Evolutionary conservation across 2,797 vertebrate genomes (phyloP).

Genomic region (Enteromius radiatus): DNA sequence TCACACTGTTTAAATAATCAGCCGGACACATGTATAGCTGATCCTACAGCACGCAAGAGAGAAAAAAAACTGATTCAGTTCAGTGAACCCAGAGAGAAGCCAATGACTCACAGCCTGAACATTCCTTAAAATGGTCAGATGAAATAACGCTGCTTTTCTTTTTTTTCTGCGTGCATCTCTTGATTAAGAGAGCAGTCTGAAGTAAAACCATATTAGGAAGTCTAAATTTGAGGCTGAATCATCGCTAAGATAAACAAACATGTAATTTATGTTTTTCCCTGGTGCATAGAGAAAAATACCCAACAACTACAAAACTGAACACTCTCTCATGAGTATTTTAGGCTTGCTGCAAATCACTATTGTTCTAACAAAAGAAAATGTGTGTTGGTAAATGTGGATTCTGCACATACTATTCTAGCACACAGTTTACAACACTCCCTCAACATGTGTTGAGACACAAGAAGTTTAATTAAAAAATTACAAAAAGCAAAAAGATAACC

Average conservation of each 20-base stretch:
- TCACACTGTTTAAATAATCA: neutral
- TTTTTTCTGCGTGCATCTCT: conserved; percentile 25
- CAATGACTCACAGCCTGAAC: conserved; percentile 19
- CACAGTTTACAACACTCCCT: conserved; percentile 6
- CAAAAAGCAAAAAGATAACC: neutral
- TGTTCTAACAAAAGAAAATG: neutral
- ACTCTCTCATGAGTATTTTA: neutral
- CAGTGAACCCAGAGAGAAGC: conserved; percentile 19
- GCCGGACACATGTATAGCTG: neutral
- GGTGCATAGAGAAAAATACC: conserved; percentile 2
- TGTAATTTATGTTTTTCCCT: conserved; percentile 28
- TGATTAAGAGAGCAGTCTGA: conserved; percentile 16
- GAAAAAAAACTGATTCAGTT: conserved; percentile 10
- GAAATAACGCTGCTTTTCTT: conserved; percentile 9
- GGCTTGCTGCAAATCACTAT: neutral
- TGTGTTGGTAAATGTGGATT: neutral
- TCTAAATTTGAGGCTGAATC: conserved; percentile 32
- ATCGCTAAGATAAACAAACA: conserved; percentile 37
- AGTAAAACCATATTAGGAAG: conserved; percentile 52
- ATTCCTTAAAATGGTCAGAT: conserved; percentile 25
- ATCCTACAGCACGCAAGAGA: neutral
- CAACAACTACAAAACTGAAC: neutral
- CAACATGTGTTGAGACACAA: neutral
- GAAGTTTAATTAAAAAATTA: neutral
- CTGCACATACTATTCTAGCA: neutral